phyloP scores from a whole-genome alignment of 2,797 vertebrate species.

The Triplophysa bombifrons region DNA sequence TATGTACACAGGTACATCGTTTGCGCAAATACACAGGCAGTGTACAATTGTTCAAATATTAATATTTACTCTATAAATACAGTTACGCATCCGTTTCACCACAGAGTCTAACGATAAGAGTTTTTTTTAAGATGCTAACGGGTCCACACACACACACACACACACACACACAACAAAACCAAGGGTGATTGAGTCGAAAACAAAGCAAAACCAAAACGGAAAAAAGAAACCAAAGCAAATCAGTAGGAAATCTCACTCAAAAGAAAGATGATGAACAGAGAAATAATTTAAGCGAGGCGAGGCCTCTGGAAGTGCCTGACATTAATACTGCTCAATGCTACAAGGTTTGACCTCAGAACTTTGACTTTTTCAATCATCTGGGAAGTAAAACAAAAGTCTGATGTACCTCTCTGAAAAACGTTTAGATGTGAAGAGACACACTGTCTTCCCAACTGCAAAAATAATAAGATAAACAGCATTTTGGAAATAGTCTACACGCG shows the following conservation, averaged over 20 bases:
- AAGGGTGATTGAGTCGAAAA: constrained; percentile 39
- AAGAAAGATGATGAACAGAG: constrained; percentile 54
- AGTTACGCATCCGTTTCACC: constrained; percentile 57
- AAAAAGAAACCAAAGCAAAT: constrained; percentile 45
- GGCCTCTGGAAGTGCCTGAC: constrained; percentile 59
- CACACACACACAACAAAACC: constrained; percentile 16
- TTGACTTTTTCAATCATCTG: neutral
- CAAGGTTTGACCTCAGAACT: constrained; percentile 54
- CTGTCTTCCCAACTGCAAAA: constrained; percentile 59
- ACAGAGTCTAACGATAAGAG: constrained; percentile 49
- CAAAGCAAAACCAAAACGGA: constrained; percentile 33
- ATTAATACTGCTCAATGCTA: constrained; percentile 65
- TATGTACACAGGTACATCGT: constrained; percentile 82
- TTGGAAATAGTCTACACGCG: constrained; percentile 74
- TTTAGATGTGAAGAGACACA: constrained; percentile 57
- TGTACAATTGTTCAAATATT: constrained; percentile 67
- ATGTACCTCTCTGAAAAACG: constrained; percentile 65
- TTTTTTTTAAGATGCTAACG: constrained; percentile 64
- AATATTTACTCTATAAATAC: constrained; percentile 67
- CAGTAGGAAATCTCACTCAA: constrained; percentile 72
- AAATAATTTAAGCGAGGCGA: constrained; percentile 56
- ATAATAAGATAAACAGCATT: constrained; percentile 73
- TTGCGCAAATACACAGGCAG: constrained; percentile 81
- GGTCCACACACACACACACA: neutral
- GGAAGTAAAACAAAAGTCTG: neutral